Base-by-base conservation (phyloP, 2,113 vertebrate species). In the Bubo bubo region DNA sequence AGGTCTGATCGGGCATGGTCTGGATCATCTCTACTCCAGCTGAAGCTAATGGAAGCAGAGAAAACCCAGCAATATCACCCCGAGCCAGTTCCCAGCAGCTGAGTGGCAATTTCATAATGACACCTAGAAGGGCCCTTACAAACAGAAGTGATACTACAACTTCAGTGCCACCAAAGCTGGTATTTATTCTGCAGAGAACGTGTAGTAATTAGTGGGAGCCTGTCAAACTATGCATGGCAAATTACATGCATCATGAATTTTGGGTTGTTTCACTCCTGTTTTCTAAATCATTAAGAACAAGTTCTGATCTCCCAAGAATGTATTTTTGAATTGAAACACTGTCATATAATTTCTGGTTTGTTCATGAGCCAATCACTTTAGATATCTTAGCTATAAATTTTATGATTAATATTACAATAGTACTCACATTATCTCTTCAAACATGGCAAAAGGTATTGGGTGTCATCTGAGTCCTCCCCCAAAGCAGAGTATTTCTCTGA, bases 31-130 rank as follows among this genome's bases (percentile, higher is more conserved):
- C 58, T 16, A 1, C 35, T 18, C 35, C 47, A 24, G 14, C 28
- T 74, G 34, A 37, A 74, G n/a, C 26, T 24, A 27, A 45, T 6
- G 32, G 66, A 59, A 80, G 45, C 35, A 53, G 66, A 43, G 41
- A 26, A 41, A 82, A 43, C 15, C 34, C 26, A 19, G 23, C 27
- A 55, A n/a, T 15, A 22, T 30, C 58, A 53, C 22, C 14, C 13
- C 1, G 2, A 72, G 58, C 45, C 50, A 18, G 14, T 6, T 66
- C 20, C 49, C 83, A 28, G 32, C 0, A 1, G 9, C 56, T 12
- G 39, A 71, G 45, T 1, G 1, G 21, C 53, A 52, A 39, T 64
- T 70, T 20, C 27, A 7, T 8, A 45, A 15, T 1, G 28, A 45
- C 47, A 30, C 34, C 39, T 19, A 10, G 67, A 70, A 52, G 32